A percentile compares a stretch with the other conserved stretches of the same genome.
These are phyloP conservation scores for Hozukius guyotensis DNA, from an alignment of 2,797 vertebrate genomes.

Conservation along the genomic window DNA sequence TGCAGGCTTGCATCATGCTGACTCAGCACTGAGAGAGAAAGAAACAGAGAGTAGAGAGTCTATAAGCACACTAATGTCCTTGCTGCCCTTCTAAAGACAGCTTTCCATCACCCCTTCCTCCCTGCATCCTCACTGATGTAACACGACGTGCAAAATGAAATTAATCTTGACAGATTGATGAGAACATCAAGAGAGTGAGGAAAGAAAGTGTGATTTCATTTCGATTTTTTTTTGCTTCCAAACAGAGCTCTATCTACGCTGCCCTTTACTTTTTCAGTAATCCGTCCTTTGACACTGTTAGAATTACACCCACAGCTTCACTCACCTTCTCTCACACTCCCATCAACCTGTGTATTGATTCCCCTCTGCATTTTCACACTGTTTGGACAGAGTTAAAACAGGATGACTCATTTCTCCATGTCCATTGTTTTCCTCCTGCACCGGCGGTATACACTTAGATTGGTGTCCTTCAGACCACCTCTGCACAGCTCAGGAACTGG, in stretches of 20 bases:
- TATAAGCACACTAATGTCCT: slow-evolving; percentile 8
- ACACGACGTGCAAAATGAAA: not conserved
- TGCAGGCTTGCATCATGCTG: slow-evolving; percentile 45
- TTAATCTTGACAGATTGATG: not conserved
- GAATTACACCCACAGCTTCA: slow-evolving; percentile 43
- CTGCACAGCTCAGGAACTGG: slow-evolving; percentile 59
- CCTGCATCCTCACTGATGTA: not conserved
- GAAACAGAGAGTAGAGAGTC: not conserved
- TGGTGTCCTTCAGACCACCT: slow-evolving; percentile 69
- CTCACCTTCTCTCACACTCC: slow-evolving; percentile 34
- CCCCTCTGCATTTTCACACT: slow-evolving; percentile 38
- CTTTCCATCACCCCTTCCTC: not conserved
- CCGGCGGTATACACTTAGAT: slow-evolving; percentile 13
- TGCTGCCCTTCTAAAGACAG: slow-evolving; percentile 6
- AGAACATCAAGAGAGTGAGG: not conserved
- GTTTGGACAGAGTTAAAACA: slow-evolving; percentile 47
- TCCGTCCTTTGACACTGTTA: slow-evolving; percentile 22
- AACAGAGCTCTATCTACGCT: not conserved
- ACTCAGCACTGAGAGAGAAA: slow-evolving; percentile 42
- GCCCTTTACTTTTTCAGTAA: not conserved
- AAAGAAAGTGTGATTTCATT: not conserved
- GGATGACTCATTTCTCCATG: slow-evolving; percentile 57
- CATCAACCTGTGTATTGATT: slow-evolving; percentile 56
- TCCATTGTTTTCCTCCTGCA: slow-evolving; percentile 48
- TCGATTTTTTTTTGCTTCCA: not conserved